Base-by-base conservation (phyloP, 2,888 invertebrate genomes). In the Brenthis hecate region DNA sequence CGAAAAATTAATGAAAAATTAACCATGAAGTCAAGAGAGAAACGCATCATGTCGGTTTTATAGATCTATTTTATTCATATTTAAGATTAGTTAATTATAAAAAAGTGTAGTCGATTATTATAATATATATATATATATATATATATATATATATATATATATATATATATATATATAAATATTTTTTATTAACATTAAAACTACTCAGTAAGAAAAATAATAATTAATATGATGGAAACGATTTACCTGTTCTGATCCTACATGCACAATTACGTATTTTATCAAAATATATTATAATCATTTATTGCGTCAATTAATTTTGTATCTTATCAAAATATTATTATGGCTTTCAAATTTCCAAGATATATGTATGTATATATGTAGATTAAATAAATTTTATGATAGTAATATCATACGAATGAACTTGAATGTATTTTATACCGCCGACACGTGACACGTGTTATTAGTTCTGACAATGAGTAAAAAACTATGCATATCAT, bases 171-270 rank as follows among this genome's bases (percentile, higher is more conserved):
- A 19, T 19, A 19, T 8, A 36, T n/a, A 2, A 6, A 28, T 14
- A 1, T 8, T 8, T 2, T 43, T 57, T 16, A 13, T 43, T 3
- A 19, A 19, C 16, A 13, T 13, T 19, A 19, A 50, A 14, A 2
- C 3, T 43, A 13, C 2, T 13, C 13, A 23, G 14, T n/a, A 19
- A 4, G 6, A n/a, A 32, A 32, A 14, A 51, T 51, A 19, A 48
- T 28, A 58, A 13, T 5, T 13, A 56, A 61, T 14, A 8, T 50
- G 57, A 32, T 8, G 13, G 28, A 60, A 50, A 50, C 60, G 60
- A 60, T 51, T 56, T 70, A 72, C 72, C 70, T 70, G 50, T 51
- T 57, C 36, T 23, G 61, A 53, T 14, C 61, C 23, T 8, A 13
- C 8, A 54, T 32, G 51, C 54, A 23, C 51, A 66, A 68, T 64